Evolutionary conservation across 2,113 vertebrate genomes (phyloP).

Genomic region (Myotis brandtii): DNA sequence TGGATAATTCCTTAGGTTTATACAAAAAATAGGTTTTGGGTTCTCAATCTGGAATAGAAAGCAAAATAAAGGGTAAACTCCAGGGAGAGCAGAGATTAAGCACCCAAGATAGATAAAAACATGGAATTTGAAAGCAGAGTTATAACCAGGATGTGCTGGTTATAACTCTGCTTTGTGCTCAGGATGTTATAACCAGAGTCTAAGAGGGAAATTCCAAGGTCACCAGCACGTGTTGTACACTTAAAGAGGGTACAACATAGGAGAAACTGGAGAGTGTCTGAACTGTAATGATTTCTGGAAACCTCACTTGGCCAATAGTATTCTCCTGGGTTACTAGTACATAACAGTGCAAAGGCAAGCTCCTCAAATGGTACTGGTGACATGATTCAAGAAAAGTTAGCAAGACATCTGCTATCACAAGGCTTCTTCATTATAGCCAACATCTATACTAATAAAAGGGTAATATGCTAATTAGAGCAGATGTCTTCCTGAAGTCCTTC

Average conservation of each 20-base stretch:
- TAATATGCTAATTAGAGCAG: no score
- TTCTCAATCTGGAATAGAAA: neutral
- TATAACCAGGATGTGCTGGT: neutral
- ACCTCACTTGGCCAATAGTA: neutral
- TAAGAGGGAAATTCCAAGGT: neutral
- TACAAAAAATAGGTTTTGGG: neutral
- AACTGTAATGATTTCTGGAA: neutral
- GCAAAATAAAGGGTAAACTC: neutral
- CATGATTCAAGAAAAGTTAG: neutral
- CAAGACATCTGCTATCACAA: neutral
- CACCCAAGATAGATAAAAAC: neutral
- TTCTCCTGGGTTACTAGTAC: neutral
- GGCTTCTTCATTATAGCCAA: neutral
- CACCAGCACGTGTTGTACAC: neutral
- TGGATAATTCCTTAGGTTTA: neutral
- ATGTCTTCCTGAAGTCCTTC: no score
- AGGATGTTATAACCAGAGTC: neutral
- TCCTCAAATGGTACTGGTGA: neutral
- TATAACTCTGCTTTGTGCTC: no score
- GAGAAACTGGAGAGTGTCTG: no score
- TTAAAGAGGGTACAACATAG: neutral
- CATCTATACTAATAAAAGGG: no score
- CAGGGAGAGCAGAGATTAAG: neutral
- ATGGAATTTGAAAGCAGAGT: neutral
- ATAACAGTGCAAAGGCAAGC: accelerated